phyloP scores from a whole-genome alignment of 2,113 vertebrate species.

The Mormyrus lacerda region DNA sequence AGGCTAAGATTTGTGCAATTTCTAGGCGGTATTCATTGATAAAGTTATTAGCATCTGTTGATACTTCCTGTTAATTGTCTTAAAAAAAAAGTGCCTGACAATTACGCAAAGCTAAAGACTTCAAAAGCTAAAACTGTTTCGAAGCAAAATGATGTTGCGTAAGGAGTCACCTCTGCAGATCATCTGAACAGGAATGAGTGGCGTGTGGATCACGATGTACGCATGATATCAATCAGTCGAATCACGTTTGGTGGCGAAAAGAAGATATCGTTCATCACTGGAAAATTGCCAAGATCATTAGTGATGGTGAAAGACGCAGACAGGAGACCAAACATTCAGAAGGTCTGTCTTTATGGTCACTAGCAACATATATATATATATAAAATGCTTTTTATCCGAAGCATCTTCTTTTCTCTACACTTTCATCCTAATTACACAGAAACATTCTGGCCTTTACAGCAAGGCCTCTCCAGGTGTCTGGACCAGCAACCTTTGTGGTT shows the following conservation, averaged over 20 bases:
- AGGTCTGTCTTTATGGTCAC: not conserved
- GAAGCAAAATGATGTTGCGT: not conserved
- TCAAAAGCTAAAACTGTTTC: not conserved
- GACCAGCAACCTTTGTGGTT: not conserved
- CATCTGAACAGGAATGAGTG: not conserved
- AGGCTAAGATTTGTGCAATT: not conserved
- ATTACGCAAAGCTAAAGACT: slow-evolving; percentile 14
- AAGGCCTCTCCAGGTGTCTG: not conserved
- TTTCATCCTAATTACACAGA: not conserved
- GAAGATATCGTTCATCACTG: not conserved
- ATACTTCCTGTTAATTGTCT: not conserved
- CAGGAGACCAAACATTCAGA: not conserved
- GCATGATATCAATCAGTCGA: not conserved
- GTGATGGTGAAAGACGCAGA: not conserved
- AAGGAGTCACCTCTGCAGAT: not conserved
- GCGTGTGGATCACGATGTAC: not conserved
- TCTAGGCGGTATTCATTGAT: not conserved
- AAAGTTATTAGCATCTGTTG: not conserved
- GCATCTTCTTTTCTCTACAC: too few relatives aligned
- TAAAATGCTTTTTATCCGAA: too few relatives aligned
- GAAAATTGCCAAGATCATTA: not conserved
- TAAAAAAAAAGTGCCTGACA: not conserved
- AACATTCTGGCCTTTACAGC: not conserved
- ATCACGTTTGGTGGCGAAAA: not conserved
- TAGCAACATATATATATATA: not conserved